Conservation (phyloP, 2,113 vertebrate species). For the Butastur rufipennis region DNA sequence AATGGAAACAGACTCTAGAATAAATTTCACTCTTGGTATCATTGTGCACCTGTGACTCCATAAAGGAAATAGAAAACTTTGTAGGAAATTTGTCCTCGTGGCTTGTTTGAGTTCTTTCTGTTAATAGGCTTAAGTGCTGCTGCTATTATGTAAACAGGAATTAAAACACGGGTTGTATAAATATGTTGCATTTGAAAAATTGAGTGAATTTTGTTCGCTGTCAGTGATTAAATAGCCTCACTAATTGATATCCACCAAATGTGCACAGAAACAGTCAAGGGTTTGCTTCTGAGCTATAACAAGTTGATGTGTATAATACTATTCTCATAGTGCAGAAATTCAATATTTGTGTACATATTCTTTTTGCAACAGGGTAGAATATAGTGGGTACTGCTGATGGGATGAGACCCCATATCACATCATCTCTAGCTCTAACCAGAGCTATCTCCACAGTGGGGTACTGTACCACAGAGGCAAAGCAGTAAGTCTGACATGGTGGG, state of each 20-base stretch:
- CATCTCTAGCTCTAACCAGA: background rate
- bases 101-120: background rate
- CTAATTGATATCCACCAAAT: background rate
- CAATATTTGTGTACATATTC: background rate
- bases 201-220: background rate
- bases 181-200: background rate
- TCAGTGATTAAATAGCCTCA: background rate
- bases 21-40: background rate
- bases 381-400: background rate
- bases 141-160: background rate
- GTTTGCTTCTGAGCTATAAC: background rate
- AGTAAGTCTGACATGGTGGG: background rate
- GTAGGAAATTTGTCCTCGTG: background rate
- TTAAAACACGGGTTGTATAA: background rate
- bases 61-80: background rate
- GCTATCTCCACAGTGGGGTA: background rate
- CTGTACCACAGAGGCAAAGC: background rate
- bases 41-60: background rate
- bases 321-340: background rate
- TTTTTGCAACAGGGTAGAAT: background rate
- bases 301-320: background rate
- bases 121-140: background rate
- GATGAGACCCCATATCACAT: background rate
- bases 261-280: background rate
- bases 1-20: background rate